A percentile compares a stretch with the other conserved stretches of the same genome.
Conservation (phyloP, 1,140 invertebrate genomes). For the Brachionus koreanus region DNA sequence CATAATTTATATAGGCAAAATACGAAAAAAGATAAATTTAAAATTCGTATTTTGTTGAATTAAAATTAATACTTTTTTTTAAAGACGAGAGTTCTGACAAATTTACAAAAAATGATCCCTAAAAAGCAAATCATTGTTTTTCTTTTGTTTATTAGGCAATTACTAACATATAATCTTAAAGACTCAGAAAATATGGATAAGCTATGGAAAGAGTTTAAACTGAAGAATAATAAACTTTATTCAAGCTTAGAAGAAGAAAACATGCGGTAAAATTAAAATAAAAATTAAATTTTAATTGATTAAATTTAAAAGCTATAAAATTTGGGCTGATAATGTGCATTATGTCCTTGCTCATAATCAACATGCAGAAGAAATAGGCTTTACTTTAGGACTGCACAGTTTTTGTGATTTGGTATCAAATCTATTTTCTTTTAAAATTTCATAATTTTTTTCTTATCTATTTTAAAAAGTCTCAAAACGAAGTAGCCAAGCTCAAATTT, state of each 20-base stretch:
- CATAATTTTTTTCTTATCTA: not conserved
- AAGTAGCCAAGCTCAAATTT: slow-evolving; percentile 7
- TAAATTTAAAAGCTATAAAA: slow-evolving; percentile 3
- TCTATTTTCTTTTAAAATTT: not conserved
- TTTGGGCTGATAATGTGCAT: slow-evolving; percentile 28
- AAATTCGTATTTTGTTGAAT: not conserved
- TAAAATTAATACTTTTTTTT: not conserved
- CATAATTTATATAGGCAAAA: not conserved
- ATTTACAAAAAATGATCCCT: not conserved
- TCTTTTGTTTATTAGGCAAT: not conserved
- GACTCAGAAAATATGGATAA: slow-evolving; percentile 1
- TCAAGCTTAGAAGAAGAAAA: not conserved
- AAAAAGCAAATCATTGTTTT: not conserved
- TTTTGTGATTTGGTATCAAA: slow-evolving; percentile 34
- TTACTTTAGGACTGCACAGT: slow-evolving; percentile 13
- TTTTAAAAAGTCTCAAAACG: slow-evolving; percentile 3
- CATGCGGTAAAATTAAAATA: not conserved
- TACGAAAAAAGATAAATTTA: not conserved
- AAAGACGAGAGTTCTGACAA: not conserved
- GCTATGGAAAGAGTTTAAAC: slow-evolving; percentile 31
- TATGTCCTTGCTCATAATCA: not conserved
- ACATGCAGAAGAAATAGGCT: not conserved
- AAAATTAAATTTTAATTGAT: not conserved
- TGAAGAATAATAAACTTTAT: slow-evolving; percentile 23
- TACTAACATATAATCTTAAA: not conserved